These are phyloP conservation scores for Caloenas nicobarica DNA, from an alignment of 2,113 vertebrate genomes.

Conservation along the genomic window DNA sequence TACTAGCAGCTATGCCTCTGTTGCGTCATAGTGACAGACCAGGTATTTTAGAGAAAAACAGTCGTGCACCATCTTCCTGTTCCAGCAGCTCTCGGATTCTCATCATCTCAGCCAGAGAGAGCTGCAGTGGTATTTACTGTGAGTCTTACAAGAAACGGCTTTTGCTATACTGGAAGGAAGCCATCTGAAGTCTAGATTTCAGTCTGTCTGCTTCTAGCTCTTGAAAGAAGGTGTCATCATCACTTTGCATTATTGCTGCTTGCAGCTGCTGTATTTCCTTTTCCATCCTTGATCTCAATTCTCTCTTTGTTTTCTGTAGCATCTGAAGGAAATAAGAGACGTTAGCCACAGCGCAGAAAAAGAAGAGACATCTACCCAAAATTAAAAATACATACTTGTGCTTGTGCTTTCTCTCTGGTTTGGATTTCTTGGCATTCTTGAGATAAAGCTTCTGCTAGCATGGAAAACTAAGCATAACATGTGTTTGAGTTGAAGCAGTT, in stretches of 20 bases:
- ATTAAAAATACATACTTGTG: slow-evolving; percentile 77
- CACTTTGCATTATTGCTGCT: slow-evolving; percentile 82
- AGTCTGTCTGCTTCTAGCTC: slow-evolving; percentile 88
- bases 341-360: background rate
- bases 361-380: background rate
- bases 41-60: background rate
- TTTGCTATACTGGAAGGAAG: slow-evolving; percentile 88
- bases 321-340: slow-evolving; percentile 74
- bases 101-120: background rate
- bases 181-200: slow-evolving; percentile 82
- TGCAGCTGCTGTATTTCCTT: slow-evolving; percentile 90
- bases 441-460: slow-evolving; percentile 89
- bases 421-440: slow-evolving; percentile 86
- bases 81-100: background rate
- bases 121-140: background rate
- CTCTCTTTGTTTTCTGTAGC: slow-evolving; percentile 86
- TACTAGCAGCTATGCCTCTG: background rate
- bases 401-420: slow-evolving; percentile 86
- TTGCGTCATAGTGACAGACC: background rate
- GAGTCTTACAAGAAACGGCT: slow-evolving; percentile 64
- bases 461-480: slow-evolving; percentile 82
- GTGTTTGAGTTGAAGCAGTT: background rate
- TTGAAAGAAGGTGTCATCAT: slow-evolving; percentile 86
- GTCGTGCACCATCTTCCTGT: background rate
- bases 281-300: slow-evolving; percentile 90